Conservation (phyloP, 2,113 vertebrate species). For the Oreochromis niloticus region DNA sequence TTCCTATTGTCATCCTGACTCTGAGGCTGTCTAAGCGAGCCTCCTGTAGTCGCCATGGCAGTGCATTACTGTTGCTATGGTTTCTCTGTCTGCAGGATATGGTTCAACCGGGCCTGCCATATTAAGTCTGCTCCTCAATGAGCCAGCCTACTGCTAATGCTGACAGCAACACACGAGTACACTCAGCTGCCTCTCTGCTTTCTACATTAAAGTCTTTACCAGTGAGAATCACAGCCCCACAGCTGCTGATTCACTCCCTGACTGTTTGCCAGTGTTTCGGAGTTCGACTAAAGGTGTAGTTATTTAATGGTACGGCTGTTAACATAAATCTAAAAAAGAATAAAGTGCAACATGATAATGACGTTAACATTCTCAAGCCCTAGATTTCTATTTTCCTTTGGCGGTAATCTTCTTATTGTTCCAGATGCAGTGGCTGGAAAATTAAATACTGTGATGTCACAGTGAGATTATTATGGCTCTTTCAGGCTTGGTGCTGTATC, state of each 20-base stretch:
- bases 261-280: background rate
- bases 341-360: background rate
- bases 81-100: constrained; percentile 67
- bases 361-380: background rate
- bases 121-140: constrained; percentile 52
- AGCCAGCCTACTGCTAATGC: constrained; percentile 11
- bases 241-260: background rate
- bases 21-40: constrained; percentile 21
- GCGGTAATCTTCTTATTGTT: constrained; percentile 20
- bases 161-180: constrained; percentile 20
- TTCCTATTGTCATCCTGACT: constrained; percentile 23
- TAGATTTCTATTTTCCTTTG: background rate
- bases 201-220: background rate
- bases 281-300: background rate
- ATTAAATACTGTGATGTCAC: constrained; percentile 25
- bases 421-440: constrained; percentile 1
- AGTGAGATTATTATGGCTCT: constrained; percentile 7
- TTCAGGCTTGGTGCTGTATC: background rate
- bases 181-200: background rate
- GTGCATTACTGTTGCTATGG: constrained; percentile 73
- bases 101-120: constrained; percentile 62
- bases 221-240: background rate
- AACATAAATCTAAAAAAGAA: background rate
- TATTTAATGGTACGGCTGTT: background rate
- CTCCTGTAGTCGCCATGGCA: constrained; percentile 51